Evolutionary conservation across 1,140 invertebrate genomes (phyloP), one percentile per base, ranked within the genome.

Genomic region (Pseudomyrmex flavicornis): DNA sequence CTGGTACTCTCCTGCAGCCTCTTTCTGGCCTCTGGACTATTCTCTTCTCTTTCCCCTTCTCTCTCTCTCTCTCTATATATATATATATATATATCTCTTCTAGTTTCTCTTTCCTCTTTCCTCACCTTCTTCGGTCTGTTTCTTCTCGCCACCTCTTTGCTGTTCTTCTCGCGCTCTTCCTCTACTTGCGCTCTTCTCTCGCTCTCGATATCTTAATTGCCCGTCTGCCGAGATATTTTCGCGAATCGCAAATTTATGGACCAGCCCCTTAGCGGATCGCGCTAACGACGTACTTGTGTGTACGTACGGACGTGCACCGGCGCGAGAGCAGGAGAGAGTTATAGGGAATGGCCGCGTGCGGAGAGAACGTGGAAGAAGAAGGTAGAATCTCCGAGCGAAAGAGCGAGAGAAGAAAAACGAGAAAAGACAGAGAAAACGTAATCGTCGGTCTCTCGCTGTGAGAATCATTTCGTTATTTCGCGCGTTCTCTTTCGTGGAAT

Each of bases 211-310:
- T 92, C 91, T 91, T 91, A 91, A 92, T 92, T 91, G 90, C 89
- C 89, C 79, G 87, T 89, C 72, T 84, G 83, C 85, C 89, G 90
- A 90, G 87, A 89, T 91, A 91, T 91, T 92, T 92, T 92, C 88
- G 88, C 91, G 88, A 92, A 91, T 92, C 86, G 90, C 89, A 91
- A 92, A 92, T 92, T 92, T 92, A 91, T 87, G 86, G 83, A 88
- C 83, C 86, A 85, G 87, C 87, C 79, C 86, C 84, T 83, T 83
- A 85, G 73, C 79, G 84, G 86, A 88, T 88, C 86, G 86, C 86
- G 79, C 69, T 88, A 88, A 88, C 87, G 87, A 88, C 84, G 87
- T 88, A 85, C 84, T 83, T 84, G 86, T 85, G 76, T 61, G 69
- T 80, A 88, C 84, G 73, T 88, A 88, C 17, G 48, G 65, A 83